Evolutionary conservation across 2,888 invertebrate genomes (phyloP), one percentile per base, ranked within the genome.

Genomic region (Cryptophagus acutangulus): DNA sequence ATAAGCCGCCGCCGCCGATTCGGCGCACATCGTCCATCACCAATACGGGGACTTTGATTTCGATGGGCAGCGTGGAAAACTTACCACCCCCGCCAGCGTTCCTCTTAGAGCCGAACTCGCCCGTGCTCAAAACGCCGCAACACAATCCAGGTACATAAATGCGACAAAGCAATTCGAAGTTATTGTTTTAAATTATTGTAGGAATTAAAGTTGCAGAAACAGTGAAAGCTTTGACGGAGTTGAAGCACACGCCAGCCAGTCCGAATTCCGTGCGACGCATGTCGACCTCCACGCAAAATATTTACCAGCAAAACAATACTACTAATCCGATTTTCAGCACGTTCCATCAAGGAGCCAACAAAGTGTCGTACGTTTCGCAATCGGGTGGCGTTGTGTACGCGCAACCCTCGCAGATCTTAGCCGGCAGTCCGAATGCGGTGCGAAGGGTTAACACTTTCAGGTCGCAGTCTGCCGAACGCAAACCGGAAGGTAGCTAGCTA

Each of bases 241-340:
- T 89, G 46, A 83, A 87, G 57, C 90, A 90, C 69, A 88, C 85
- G 57, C 89, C 90, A 1, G 88, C 89, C 2, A 90, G 89, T 51
- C 90, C 91, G 2, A 82, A 82, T 49, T 75, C 85, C 3, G 70
- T 84, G 16, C 76, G 87, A 4, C 76, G 82, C 24, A 63, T 65
- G 55, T 63, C 66, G 2, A 45, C 59, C 1, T 62, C 67, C 16
- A 54, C 67, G 2, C 68, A 69, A 51, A 59, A 65, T 29, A 59
- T 63, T 8, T 64, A 60, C 43, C 63, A 60, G 37, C 40, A 46
- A 10, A 52, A 51, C 17, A 43, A 34, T 20, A 46, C 54, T 51
- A 43, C 50, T 33, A 54, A 52, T 39, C 59, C 65, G 17, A 54
- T 63, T 29, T 48, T 70, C n/a, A 68, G 66, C 46, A 68, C 68